A percentile compares a stretch with the other conserved stretches of the same genome.
Conservation (phyloP, 2,797 vertebrate genomes). For the Siniperca scherzeri region DNA sequence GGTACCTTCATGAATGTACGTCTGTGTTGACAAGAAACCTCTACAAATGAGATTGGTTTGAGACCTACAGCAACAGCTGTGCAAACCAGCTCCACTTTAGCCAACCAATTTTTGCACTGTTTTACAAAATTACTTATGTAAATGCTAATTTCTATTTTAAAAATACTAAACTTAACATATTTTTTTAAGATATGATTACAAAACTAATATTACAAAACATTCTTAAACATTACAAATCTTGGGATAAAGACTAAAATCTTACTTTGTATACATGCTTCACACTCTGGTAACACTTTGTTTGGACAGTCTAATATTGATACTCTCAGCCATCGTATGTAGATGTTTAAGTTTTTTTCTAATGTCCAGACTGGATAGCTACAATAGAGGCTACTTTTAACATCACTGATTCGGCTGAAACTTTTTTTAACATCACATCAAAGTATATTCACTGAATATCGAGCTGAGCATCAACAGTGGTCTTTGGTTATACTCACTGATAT, state of each 20-base stretch:
- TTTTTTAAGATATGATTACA: background rate
- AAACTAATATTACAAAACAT: no score
- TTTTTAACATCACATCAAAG: slow-evolving; percentile 1
- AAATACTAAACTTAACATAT: background rate
- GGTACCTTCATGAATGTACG: background rate
- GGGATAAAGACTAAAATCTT: background rate
- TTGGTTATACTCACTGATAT: slow-evolving; percentile 87
- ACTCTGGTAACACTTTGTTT: background rate
- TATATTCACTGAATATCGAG: background rate
- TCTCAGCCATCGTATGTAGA: background rate
- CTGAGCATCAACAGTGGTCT: background rate
- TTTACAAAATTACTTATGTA: no score
- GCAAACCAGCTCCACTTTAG: background rate
- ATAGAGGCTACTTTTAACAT: background rate
- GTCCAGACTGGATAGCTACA: background rate
- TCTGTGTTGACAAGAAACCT: background rate
- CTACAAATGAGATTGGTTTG: background rate
- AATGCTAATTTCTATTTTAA: no score
- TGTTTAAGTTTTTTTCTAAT: background rate
- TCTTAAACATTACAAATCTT: background rate
- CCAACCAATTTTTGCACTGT: no score
- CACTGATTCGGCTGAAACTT: background rate
- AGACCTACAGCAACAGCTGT: background rate
- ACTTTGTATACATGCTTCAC: background rate
- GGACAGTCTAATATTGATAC: background rate